These are phyloP conservation scores for Megalopta genalis DNA, from an alignment of 1,140 invertebrate species.

Conservation along the genomic window DNA sequence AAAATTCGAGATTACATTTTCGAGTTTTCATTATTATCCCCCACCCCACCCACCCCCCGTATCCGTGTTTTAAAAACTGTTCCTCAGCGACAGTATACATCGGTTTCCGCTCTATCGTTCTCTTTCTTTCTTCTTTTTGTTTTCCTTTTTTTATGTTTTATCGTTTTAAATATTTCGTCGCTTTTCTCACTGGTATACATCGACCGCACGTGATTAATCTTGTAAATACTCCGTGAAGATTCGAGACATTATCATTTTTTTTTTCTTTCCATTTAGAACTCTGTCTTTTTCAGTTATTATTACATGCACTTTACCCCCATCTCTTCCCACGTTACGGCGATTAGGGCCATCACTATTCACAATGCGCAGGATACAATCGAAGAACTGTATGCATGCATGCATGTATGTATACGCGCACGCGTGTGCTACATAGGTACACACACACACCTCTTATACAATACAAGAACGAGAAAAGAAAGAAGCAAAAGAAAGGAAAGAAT, in stretches of 20 bases:
- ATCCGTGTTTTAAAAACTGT: constrained; percentile 63
- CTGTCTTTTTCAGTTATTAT: no score
- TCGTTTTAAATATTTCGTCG: constrained; percentile 22
- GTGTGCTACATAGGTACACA: not conserved
- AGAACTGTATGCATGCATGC: constrained; percentile 41
- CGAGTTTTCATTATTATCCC: not conserved
- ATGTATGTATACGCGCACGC: not conserved
- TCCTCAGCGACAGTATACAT: constrained; percentile 62
- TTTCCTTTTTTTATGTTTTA: constrained; percentile 32
- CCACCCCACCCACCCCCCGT: not conserved
- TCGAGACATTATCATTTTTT: constrained; percentile 30
- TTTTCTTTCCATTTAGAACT: not conserved
- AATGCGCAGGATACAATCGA: constrained; percentile 44
- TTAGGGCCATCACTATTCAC: constrained; percentile 72
- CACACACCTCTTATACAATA: no score
- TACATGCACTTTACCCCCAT: constrained; percentile 70
- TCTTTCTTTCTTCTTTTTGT: constrained; percentile 35
- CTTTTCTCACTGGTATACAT: constrained; percentile 69
- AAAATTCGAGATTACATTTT: constrained; percentile 68
- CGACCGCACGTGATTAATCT: constrained; percentile 44
- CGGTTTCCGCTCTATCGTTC: constrained; percentile 16
- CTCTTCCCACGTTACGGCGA: constrained; percentile 47
- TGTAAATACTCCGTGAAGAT: constrained; percentile 59
- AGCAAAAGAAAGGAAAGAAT: no score
- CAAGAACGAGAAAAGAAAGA: not conserved